Evolutionary conservation across 2,113 vertebrate species (phyloP), one percentile per base, ranked within the genome.

Genomic region (Trichomycterus rosablanca): DNA sequence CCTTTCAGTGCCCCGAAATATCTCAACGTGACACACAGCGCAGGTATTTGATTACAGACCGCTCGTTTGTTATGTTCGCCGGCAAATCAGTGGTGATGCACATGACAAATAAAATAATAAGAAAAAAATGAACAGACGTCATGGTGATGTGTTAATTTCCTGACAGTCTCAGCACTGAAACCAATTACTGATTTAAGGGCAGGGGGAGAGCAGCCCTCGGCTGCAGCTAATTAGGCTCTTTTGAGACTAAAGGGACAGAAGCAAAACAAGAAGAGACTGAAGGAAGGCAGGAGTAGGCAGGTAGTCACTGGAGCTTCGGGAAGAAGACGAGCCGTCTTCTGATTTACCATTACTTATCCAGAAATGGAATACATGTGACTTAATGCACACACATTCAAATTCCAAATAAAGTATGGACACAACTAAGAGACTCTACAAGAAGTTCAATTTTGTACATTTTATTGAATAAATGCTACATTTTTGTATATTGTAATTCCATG

Each of bases 171-270:
- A 80, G 89, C 80, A 82, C 90, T 92, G 92, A 93, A 97, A 93
- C 94, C 95, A 98, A 97, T 98, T 98, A 98, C 93, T 93, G 93
- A 97, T 96, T 95, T 98, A 94, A 96, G 93, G 93, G 91, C 93
- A 97, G 85, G 79, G 87, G 91, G 87, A 90, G 88, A 90, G 88
- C 86, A 83, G 87, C 89, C 91, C 88, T 91, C 86, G 89, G 86
- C 84, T 89, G 89, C 88, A 87, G 90, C 93, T 97, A 95, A 96
- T 98, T 98, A 97, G 91, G 90, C 90, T 92, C 88, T 90, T 91
- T 91, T 89, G 88, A 91, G 91, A 93, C 91, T 92, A 92, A 93
- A 92, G 90, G 91, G 90, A 95, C 91, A 89, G 92, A 95, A 94
- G 90, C 89, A 93, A 92, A 93, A 90, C 88, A 91, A 87, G 89